These are phyloP conservation scores for Noctua comes DNA, from an alignment of 2,888 invertebrate species.

Conservation along the genomic window DNA sequence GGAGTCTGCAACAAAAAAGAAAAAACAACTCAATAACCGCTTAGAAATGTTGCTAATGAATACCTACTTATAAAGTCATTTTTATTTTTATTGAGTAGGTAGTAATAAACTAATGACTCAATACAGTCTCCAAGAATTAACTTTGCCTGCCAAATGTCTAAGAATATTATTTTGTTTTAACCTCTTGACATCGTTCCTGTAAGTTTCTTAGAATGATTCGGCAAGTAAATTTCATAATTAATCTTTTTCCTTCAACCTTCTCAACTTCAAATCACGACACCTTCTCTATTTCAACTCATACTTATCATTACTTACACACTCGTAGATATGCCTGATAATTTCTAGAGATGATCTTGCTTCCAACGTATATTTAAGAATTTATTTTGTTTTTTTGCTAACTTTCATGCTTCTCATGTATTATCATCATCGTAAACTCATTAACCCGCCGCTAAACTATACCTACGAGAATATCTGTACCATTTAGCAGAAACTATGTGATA, in stretches of 20 bases:
- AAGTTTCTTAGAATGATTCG: not conserved
- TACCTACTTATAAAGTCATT: conserved; percentile 30
- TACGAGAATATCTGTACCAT: not conserved
- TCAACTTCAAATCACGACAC: not conserved
- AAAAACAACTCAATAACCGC: conserved; percentile 31
- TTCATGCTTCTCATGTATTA: not conserved
- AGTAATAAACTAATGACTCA: conserved; percentile 40
- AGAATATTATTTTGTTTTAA: conserved; percentile 13
- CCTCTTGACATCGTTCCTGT: conserved; percentile 5
- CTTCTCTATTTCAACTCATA: not conserved
- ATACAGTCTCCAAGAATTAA: conserved; percentile 24
- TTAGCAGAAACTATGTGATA: not conserved
- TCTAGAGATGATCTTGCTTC: not conserved
- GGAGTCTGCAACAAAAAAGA: conserved; percentile 25
- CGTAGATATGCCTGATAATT: no score
- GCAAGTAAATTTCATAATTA: not conserved
- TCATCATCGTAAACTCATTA: not conserved
- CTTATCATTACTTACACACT: not conserved
- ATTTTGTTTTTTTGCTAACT: not conserved
- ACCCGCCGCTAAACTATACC: no score
- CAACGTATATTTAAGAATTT: no score
- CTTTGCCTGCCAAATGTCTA: conserved; percentile 13
- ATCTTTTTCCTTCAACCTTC: not conserved
- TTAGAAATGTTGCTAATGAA: conserved; percentile 48
- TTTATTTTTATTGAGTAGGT: conserved; percentile 40